Conservation (phyloP, 2,888 invertebrate genomes). For the Chaetogeoica ovagalla region DNA sequence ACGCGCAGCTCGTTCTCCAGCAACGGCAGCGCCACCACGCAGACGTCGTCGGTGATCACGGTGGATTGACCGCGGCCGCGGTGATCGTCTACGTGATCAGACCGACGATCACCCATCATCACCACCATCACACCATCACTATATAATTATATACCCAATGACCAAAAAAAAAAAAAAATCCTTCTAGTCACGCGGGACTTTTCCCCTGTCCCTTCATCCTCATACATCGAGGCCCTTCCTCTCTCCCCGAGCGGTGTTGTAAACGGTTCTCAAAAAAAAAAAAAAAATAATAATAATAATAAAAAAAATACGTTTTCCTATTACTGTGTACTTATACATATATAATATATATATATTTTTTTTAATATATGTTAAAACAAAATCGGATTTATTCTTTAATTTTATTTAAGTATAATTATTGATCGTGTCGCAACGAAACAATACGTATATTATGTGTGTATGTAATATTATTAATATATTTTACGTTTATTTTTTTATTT, state of each 20-base stretch:
- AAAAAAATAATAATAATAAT: no score
- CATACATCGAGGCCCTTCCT: no score
- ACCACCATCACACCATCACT: background rate
- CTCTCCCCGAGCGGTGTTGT: background rate
- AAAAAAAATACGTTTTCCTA: conserved; percentile 43
- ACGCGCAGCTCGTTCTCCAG: conserved; percentile 69
- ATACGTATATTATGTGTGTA: background rate
- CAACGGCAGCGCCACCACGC: conserved; percentile 61
- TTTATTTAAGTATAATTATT: no score
- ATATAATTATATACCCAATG: no score
- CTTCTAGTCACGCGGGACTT: conserved; percentile 42
- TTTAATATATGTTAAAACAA: background rate
- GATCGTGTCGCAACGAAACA: no score
- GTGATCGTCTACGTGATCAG: no score
- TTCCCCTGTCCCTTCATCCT: no score
- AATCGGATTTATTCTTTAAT: background rate
- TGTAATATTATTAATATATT: no score
- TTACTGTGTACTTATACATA: conserved; percentile 26
- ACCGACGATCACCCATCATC: conserved; percentile 8
- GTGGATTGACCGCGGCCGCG: conserved; percentile 33
- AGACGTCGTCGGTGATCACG: conserved; percentile 36
- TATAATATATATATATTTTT: no score
- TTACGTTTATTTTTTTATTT: no score
- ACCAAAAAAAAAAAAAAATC: conserved; percentile 9
- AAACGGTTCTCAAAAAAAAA: conserved; percentile 30